phyloP scores from a whole-genome alignment of 2,797 vertebrate genomes.

The Pelobates cultripes region DNA sequence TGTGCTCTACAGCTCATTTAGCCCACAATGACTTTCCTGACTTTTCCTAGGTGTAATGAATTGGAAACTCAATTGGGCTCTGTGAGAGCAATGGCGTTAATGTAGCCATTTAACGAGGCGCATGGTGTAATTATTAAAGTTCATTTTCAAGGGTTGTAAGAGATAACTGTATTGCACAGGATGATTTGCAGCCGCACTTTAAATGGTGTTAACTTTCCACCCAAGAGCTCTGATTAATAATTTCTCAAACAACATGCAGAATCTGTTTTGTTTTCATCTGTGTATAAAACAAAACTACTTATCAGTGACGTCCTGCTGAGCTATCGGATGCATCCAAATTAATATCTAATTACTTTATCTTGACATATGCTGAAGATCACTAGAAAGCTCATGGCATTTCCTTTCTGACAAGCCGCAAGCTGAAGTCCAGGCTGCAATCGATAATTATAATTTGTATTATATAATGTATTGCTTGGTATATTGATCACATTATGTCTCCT shows the following conservation, averaged over 20 bases:
- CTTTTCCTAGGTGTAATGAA: constrained; percentile 22
- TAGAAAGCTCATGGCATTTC: neutral
- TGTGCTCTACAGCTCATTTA: constrained; percentile 17
- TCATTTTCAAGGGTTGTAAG: neutral
- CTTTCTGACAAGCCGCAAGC: constrained; percentile 8
- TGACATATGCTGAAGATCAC: constrained; percentile 23
- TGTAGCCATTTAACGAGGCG: neutral
- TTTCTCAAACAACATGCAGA: neutral
- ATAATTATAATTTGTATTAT: constrained; percentile 47
- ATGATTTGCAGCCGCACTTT: neutral
- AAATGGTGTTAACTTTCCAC: neutral
- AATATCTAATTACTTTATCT: constrained; percentile 50
- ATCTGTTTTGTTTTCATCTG: constrained; percentile 25
- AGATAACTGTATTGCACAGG: neutral
- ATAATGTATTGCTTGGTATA: constrained; percentile 21
- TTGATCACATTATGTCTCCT: constrained; percentile 19
- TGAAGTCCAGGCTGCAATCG: constrained; percentile 4
- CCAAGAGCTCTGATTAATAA: constrained; percentile 10
- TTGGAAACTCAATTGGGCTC: constrained; percentile 18
- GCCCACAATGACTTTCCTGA: constrained; percentile 7
- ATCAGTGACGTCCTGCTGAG: constrained; percentile 37
- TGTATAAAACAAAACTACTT: constrained; percentile 27
- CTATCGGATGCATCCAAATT: constrained; percentile 37
- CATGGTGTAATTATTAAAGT: neutral
- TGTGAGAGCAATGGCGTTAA: neutral